Evolutionary conservation across 2,797 vertebrate genomes (phyloP).

Genomic region (Tokudaia muenninki): DNA sequence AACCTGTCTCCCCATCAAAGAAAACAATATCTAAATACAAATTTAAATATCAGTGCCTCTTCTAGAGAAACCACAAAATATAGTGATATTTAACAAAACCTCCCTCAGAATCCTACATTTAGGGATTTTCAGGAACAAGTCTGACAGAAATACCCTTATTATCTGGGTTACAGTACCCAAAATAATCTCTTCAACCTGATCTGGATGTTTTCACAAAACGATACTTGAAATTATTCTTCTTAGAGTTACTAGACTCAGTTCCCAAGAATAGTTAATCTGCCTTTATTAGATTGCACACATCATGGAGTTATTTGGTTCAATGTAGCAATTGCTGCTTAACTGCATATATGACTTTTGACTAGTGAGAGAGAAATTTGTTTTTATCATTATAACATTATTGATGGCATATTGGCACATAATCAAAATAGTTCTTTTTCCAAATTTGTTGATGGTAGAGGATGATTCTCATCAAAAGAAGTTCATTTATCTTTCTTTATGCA

Average conservation of each 20-base stretch:
- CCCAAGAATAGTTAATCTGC: not conserved
- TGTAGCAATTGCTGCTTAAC: no score
- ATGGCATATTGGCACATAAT: not conserved
- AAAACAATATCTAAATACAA: not conserved
- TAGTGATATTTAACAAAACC: not conserved
- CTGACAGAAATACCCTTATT: not conserved
- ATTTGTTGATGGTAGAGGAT: not conserved
- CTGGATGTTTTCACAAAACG: not conserved
- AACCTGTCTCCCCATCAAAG: not conserved
- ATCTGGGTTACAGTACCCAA: not conserved
- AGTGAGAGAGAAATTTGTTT: not conserved
- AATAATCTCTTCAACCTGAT: not conserved
- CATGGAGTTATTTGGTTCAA: not conserved
- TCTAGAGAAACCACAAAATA: not conserved
- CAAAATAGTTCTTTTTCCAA: not conserved
- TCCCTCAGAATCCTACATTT: not conserved
- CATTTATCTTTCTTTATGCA: not conserved
- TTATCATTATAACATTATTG: not conserved
- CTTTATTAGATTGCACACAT: not conserved
- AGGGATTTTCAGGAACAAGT: not conserved
- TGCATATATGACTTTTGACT: not conserved
- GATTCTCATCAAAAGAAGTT: not conserved
- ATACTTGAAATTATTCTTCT: not conserved
- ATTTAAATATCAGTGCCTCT: not conserved
- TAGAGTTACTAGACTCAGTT: not conserved